Base-by-base conservation (phyloP, 2,113 vertebrate genomes). In the Pelecanoides urinatrix region DNA sequence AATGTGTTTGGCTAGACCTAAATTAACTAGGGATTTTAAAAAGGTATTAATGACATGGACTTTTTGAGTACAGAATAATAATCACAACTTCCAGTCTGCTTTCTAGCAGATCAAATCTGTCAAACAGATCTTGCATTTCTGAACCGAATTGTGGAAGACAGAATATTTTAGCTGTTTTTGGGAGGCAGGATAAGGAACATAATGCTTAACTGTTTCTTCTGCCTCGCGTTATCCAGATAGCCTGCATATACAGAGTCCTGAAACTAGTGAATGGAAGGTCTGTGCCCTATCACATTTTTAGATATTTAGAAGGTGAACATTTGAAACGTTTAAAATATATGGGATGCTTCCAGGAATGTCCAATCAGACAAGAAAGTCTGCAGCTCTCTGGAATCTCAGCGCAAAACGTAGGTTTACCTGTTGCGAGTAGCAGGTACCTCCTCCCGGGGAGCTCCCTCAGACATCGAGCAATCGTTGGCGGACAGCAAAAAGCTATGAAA, bases 401-500 rank as follows among this genome's bases (percentile, higher is more conserved):
- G 7, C 13, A 32, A 32, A 63, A 7, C 3, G 9, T 8, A 18
- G n/a, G 47, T 23, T 75, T 34, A 18, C 42, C 27, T 25, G 49
- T 6, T 70, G 47, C 0, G 9, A 29, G 49, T 8, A 21, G 30
- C n/a, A 14, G 1, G 0, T 2, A 3, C 22, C 16, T 10, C 13
- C n/a, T 53, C 34, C 36, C 16, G 62, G 7, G 11, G 10, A 18
- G 26, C 11, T 40, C 52, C 23, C 19, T 27, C 3, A 1, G 77
- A 5, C 19, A 1, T 4, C 1, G 10, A 44, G 44, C 16, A 7
- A 19, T 53, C 16, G 0, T 19, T 30, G 49, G 7, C 42, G 13
- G 62, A 8, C 52, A 36, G 38, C 12, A 8, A n/a, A 53, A 45
- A 40, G 27, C 10, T 5, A 7, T 19, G 36, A 40, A 53, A 65